Base-by-base conservation (phyloP, 2,797 vertebrate genomes). In the Lerista edwardsae region DNA sequence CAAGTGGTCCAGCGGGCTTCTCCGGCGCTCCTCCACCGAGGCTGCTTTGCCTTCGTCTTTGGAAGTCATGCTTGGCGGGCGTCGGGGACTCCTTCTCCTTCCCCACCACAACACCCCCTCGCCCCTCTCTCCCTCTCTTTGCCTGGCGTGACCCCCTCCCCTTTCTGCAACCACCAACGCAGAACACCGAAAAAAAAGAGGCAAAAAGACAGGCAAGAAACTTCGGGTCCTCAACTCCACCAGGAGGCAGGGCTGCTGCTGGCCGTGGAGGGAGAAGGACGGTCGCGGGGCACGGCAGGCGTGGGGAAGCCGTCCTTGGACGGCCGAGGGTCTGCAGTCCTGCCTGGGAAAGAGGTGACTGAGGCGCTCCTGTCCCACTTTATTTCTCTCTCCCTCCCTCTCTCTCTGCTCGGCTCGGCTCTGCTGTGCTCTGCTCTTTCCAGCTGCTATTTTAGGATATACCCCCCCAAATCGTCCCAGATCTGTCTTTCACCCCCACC, bases 1-100 rank as follows among this genome's bases (percentile, higher is more conserved):
- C 94, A 99, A 96, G 92, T 98, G 98, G 95, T 99, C 98, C 96
- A 99, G 95, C 5, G 98, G 97, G 92, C 98, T 99, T 94, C 97
- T 96, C 94, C 97, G 96, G 94, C 97, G 96, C 93, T 97, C 97
- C 89, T 98, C 98, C 92, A 95, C 97, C 84, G 97, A 97, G 90
- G 97, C 97, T 87, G 97, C 96, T 94, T 98, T 98, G 94, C 97
- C 95, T 87, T 97, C 97, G 96, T 98, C 98, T 96, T 97, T 98
- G 95, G 98, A 99, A 97, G 97, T 97, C 98, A 99, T 98, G 95
- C 92, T 97, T 90, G 93, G 92, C 92, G 83, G 92, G 93, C 87
- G 92, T 80, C 82, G 89, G 89, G 89, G 84, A 88, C 29, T 34
- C 84, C 78, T 75, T 44, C 72, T 34, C 78, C 84, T 61, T 62